Percentiles rank a stretch among this genome's conserved stretches.
Evolutionary conservation across 2,113 vertebrate genomes (phyloP).

Genomic region (Nannospalax galili): DNA sequence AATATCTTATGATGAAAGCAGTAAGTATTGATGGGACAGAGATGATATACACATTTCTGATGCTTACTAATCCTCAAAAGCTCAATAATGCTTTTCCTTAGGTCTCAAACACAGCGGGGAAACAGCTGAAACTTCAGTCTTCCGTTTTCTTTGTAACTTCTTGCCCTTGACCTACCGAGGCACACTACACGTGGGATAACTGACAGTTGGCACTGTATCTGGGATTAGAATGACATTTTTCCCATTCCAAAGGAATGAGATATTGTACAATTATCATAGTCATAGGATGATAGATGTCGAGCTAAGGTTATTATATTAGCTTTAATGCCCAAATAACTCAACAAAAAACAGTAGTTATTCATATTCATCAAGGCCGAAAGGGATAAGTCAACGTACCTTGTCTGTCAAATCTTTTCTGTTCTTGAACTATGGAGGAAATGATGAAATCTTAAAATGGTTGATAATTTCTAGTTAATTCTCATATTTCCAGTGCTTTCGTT

Average conservation of each 20-base stretch:
- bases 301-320: background rate
- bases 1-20: background rate
- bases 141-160: background rate
- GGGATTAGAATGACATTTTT: background rate
- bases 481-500: background rate
- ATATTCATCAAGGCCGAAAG: background rate
- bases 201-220: background rate
- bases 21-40: background rate
- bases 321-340: background rate
- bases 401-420: background rate
- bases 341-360: background rate
- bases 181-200: background rate
- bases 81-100: background rate
- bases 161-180: background rate
- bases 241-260: background rate
- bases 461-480: conserved; percentile 6
- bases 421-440: background rate
- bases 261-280: background rate
- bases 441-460: conserved; percentile 28
- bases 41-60: background rate
- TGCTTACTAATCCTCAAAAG: background rate
- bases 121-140: background rate
- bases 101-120: background rate
- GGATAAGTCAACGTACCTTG: background rate
- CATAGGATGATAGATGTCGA: background rate